Evolutionary conservation across 30 jellyfish, hydroid and myxozoan genomes (phyloP).

Genomic region (Cassiopea xamachana): DNA sequence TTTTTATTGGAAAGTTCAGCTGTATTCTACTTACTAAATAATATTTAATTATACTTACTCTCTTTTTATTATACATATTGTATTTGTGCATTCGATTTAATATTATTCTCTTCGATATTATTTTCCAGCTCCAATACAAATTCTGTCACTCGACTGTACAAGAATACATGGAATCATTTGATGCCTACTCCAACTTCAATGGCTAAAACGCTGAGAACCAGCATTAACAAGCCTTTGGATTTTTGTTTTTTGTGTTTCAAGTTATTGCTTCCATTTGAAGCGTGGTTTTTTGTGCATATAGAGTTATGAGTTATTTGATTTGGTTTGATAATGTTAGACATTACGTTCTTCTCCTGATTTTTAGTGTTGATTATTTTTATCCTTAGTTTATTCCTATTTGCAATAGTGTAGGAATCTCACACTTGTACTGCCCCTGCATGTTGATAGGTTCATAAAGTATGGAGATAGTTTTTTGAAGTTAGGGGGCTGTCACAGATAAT

Average conservation of each 20-base stretch:
- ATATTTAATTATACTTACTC: background rate
- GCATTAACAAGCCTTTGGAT: background rate
- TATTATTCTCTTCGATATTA: background rate
- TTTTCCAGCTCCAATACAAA: constrained; percentile 77
- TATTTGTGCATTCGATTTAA: too few species aligned
- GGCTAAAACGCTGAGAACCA: constrained; percentile 16
- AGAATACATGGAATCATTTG: constrained; percentile 89
- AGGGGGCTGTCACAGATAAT: too few species aligned
- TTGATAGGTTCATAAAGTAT: too few species aligned
- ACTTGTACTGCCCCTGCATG: too few species aligned
- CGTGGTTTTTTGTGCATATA: background rate
- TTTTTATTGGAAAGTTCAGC: background rate
- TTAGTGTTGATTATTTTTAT: too few species aligned
- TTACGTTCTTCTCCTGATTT: too few species aligned
- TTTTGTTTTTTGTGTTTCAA: background rate
- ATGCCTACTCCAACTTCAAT: constrained; percentile 78
- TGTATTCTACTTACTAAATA: background rate
- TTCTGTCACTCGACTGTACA: constrained; percentile 71
- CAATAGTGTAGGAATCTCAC: too few species aligned
- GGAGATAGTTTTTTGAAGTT: too few species aligned
- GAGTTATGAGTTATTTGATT: too few species aligned
- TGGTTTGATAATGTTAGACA: too few species aligned
- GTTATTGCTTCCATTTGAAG: background rate
- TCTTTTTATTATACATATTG: too few species aligned
- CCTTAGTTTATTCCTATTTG: too few species aligned